Conservation (phyloP, 2,113 vertebrate species). For the Salvelinus fontinalis region DNA sequence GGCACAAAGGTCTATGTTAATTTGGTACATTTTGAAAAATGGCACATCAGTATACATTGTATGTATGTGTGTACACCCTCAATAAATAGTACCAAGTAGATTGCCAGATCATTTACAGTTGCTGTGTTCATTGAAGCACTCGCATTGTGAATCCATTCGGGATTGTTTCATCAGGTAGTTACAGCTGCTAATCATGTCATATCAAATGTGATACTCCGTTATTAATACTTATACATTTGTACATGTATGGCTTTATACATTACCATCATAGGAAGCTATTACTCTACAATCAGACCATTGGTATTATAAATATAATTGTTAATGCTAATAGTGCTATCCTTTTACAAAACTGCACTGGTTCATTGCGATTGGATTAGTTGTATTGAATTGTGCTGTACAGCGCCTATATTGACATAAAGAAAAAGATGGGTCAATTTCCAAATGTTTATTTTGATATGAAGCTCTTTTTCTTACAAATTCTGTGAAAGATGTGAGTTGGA, state of each 20-base stretch:
- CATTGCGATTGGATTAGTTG: not conserved
- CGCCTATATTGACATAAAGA: conserved; percentile 12
- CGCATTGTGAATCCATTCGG: not conserved
- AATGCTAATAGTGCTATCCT: not conserved
- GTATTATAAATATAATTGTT: not conserved
- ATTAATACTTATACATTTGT: not conserved
- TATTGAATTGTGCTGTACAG: not conserved
- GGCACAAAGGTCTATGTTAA: conserved; percentile 16
- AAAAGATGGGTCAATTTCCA: not conserved
- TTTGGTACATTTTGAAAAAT: not conserved
- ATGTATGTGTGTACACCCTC: conserved; percentile 1
- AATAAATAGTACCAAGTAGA: conserved; percentile 31
- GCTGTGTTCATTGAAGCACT: conserved; percentile 26
- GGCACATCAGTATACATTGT: not conserved
- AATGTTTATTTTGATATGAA: conserved; percentile 14
- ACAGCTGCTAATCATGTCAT: conserved; percentile 49
- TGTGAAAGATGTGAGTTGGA: conserved; percentile 28
- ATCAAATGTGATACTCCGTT: conserved; percentile 15
- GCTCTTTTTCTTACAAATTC: not conserved
- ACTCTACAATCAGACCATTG: conserved; percentile 10
- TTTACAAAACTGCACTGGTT: not conserved
- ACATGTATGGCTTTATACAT: not conserved
- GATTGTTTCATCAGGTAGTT: conserved; percentile 63
- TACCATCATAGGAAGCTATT: conserved; percentile 13
- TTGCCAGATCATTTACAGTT: conserved; percentile 1